These are phyloP conservation scores for Trinectes maculatus DNA, from an alignment of 2,113 vertebrate species.

Conservation along the genomic window DNA sequence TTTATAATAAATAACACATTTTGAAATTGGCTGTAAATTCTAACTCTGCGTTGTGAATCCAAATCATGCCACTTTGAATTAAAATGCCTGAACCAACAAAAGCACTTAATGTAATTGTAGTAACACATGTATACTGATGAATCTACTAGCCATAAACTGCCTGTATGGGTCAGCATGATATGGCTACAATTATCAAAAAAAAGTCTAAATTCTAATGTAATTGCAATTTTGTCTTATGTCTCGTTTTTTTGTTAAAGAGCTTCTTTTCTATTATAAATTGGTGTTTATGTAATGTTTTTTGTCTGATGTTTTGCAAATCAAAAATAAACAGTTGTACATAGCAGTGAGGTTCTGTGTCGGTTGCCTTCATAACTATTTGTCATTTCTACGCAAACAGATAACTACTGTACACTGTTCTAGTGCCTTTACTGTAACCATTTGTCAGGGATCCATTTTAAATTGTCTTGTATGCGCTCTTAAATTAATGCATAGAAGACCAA, in stretches of 20 bases:
- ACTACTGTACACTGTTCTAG: not conserved
- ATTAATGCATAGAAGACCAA: too few relatives aligned
- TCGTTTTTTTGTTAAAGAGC: slow-evolving; percentile 64
- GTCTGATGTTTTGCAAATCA: slow-evolving; percentile 86
- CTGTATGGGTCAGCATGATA: slow-evolving; percentile 72
- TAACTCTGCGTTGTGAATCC: slow-evolving; percentile 58
- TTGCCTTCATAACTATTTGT: not conserved
- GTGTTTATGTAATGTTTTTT: slow-evolving; percentile 84
- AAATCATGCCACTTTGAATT: slow-evolving; percentile 62
- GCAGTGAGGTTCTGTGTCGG: slow-evolving; percentile 36
- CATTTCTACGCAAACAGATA: not conserved
- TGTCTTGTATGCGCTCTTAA: too few relatives aligned
- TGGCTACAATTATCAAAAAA: slow-evolving; percentile 71
- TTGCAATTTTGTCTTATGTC: slow-evolving; percentile 71
- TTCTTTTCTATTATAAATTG: slow-evolving; percentile 79
- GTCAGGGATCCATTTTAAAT: too few relatives aligned
- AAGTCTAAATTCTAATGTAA: slow-evolving; percentile 75
- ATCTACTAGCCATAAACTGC: slow-evolving; percentile 72
- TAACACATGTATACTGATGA: slow-evolving; percentile 68
- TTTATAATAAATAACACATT: slow-evolving; percentile 24
- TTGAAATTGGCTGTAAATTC: slow-evolving; percentile 59
- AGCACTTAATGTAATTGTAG: slow-evolving; percentile 74
- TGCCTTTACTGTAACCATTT: too few relatives aligned
- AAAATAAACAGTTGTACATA: slow-evolving; percentile 84
- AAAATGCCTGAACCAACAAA: slow-evolving; percentile 72